A percentile compares a stretch with the other conserved stretches of the same genome.
phyloP scores from a whole-genome alignment of 2,113 vertebrate species.

The Clarias macrocephalus region DNA sequence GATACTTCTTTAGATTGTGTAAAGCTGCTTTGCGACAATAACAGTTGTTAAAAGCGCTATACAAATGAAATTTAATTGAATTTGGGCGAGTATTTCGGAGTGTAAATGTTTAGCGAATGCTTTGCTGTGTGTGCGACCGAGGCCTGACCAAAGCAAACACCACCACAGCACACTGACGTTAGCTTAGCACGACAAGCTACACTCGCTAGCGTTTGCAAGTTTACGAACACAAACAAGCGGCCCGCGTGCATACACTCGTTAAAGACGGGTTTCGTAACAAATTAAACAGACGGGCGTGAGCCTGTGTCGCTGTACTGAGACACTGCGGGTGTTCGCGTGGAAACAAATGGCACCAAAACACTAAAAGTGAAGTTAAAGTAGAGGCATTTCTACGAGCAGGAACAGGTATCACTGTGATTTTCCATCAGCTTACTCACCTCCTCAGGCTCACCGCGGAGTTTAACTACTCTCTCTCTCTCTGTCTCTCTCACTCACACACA shows the following conservation, averaged over 20 bases:
- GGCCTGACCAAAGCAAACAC: background rate
- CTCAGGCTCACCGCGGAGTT: constrained; percentile 16
- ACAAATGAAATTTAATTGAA: too few species aligned
- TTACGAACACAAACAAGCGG: background rate
- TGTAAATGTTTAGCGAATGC: too few species aligned
- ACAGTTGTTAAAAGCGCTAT: too few species aligned
- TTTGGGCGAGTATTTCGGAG: too few species aligned
- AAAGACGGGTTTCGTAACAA: background rate
- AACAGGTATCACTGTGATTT: too few species aligned
- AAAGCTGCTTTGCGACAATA: too few species aligned
- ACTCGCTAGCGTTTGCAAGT: constrained; percentile 10
- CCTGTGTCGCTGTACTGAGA: background rate
- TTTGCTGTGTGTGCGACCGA: background rate
- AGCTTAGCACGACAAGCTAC: constrained; percentile 37
- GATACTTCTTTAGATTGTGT: too few species aligned
- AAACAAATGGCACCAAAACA: background rate
- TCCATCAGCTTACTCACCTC: constrained; percentile 25
- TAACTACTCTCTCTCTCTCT: background rate
- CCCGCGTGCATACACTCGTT: background rate
- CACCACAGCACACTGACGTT: background rate
- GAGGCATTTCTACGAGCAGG: background rate
- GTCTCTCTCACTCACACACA: background rate
- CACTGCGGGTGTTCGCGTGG: too few species aligned
- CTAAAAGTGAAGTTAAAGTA: background rate
- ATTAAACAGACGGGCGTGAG: background rate